Conservation (phyloP, 2,888 invertebrate species). For the Eledona agricola region DNA sequence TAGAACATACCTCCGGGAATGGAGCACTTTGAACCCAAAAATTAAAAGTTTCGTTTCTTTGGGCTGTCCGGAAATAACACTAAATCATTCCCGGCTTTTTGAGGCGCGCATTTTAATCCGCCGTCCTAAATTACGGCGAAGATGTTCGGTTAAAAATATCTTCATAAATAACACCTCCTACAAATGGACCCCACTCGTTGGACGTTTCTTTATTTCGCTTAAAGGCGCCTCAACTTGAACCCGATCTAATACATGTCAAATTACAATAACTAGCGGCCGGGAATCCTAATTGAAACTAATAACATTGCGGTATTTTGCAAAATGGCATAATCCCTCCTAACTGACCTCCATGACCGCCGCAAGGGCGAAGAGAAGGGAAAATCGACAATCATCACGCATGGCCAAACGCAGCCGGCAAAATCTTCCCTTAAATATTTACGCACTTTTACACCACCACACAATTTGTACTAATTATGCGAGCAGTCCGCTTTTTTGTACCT, state of each 20-base stretch:
- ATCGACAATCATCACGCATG: slow-evolving; percentile 22
- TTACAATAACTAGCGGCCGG: slow-evolving; percentile 22
- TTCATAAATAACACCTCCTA: too few species aligned
- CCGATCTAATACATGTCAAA: slow-evolving; percentile 11
- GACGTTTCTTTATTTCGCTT: too few species aligned
- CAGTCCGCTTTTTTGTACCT: background rate
- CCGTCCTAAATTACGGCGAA: slow-evolving; percentile 1
- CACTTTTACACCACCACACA: slow-evolving; percentile 3
- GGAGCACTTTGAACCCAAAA: slow-evolving; percentile 4
- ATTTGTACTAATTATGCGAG: background rate
- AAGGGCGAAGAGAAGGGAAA: slow-evolving; percentile 11
- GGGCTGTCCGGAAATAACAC: slow-evolving; percentile 7
- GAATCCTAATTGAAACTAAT: slow-evolving; percentile 36
- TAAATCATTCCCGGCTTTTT: slow-evolving; percentile 4
- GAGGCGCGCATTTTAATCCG: slow-evolving; percentile 1
- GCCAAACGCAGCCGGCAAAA: slow-evolving; percentile 14
- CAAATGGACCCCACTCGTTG: too few species aligned
- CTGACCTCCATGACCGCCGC: slow-evolving; percentile 25
- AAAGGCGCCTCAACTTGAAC: too few species aligned
- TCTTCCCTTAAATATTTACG: slow-evolving; percentile 13
- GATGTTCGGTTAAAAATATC: too few species aligned
- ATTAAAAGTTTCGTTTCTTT: slow-evolving; percentile 7
- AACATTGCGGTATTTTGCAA: slow-evolving; percentile 24
- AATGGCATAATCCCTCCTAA: slow-evolving; percentile 29
- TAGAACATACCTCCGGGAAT: slow-evolving; percentile 5